Evolutionary conservation across 2,113 vertebrate species (phyloP).

Genomic region (Menidia beryllina): DNA sequence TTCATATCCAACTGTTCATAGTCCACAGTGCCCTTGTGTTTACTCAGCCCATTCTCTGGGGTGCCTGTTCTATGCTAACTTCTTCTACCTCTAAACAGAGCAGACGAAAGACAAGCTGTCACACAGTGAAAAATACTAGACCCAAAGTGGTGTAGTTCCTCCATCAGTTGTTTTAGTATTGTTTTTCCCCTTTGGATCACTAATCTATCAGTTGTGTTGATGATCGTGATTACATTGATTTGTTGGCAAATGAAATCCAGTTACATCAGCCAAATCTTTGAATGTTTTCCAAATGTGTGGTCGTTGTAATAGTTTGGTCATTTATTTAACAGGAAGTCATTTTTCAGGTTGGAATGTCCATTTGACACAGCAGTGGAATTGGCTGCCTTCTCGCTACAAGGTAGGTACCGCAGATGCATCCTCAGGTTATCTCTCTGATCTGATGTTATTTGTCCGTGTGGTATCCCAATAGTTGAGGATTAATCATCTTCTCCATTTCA

Average conservation of each 20-base stretch:
- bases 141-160: not conserved
- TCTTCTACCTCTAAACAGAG: no score
- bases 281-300: not conserved
- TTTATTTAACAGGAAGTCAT: not conserved
- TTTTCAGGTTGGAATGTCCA: conserved; percentile 91
- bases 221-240: not conserved
- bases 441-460: no score
- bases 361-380: conserved; percentile 93
- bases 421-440: no score
- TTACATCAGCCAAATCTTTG: no score
- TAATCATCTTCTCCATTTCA: no score
- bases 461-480: no score
- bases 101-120: not conserved
- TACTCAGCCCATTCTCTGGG: not conserved
- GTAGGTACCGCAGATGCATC: conserved; percentile 76
- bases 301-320: not conserved
- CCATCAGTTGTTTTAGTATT: no score
- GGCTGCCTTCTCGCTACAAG: conserved; percentile 93
- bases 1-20: not conserved
- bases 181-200: not conserved
- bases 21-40: not conserved
- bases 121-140: not conserved
- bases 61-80: not conserved
- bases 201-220: not conserved
- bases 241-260: no score